Percentiles rank a stretch among this genome's conserved stretches.
Evolutionary conservation across 1,140 invertebrate species (phyloP).

Genomic region (Araneus ventricosus): DNA sequence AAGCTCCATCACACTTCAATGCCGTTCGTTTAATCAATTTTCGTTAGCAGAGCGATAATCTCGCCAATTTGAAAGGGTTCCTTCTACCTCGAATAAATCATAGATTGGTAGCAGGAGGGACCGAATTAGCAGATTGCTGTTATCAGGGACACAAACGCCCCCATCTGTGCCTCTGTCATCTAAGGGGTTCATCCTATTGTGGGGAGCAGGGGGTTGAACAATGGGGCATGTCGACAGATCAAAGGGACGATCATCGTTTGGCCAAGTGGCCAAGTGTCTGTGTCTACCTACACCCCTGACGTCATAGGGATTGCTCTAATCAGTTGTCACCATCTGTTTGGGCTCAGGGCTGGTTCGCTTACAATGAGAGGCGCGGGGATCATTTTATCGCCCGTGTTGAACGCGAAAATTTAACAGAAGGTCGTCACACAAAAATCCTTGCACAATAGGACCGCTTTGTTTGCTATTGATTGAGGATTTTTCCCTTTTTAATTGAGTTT

Average conservation of each 20-base stretch:
- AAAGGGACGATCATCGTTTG: slow-evolving; percentile 68
- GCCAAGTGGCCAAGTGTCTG: slow-evolving; percentile 73
- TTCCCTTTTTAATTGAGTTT: slow-evolving; percentile 65
- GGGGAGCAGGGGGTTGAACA: slow-evolving; percentile 55
- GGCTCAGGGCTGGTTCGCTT: slow-evolving; percentile 43
- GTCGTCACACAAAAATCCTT: slow-evolving; percentile 54
- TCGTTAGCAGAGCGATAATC: slow-evolving; percentile 10
- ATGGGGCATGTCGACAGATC: slow-evolving; percentile 49
- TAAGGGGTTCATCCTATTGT: slow-evolving; percentile 71
- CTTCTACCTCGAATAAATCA: slow-evolving; percentile 60
- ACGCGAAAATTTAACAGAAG: slow-evolving; percentile 71
- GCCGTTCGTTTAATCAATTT: not conserved
- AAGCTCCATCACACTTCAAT: not conserved
- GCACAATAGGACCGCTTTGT: slow-evolving; percentile 26
- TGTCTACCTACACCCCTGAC: slow-evolving; percentile 48
- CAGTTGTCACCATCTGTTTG: slow-evolving; percentile 75
- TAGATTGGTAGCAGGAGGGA: slow-evolving; percentile 40
- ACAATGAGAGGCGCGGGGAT: slow-evolving; percentile 39
- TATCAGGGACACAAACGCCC: slow-evolving; percentile 65
- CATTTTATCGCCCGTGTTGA: slow-evolving; percentile 62
- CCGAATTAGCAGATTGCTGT: slow-evolving; percentile 75
- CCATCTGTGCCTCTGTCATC: slow-evolving; percentile 63
- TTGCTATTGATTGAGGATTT: not conserved
- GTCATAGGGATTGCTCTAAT: slow-evolving; percentile 73
- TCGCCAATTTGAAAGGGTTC: slow-evolving; percentile 37